These are phyloP conservation scores for Leucophenga montana DNA, from an alignment of 2,888 invertebrate genomes.

Conservation along the genomic window DNA sequence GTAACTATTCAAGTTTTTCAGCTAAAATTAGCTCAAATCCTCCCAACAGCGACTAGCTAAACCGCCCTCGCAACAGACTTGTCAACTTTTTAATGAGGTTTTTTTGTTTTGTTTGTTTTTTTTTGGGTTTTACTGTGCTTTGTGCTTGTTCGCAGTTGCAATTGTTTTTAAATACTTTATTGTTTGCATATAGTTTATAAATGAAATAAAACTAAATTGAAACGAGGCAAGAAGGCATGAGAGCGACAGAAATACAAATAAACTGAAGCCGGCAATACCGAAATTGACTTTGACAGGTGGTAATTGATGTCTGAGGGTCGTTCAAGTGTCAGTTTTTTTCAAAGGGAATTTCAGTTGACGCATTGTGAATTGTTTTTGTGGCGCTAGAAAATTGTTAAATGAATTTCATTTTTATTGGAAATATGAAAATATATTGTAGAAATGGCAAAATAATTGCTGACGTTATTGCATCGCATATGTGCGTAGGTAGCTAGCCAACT, in stretches of 20 bases:
- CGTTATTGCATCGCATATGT: background rate
- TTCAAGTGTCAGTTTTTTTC: slow-evolving; percentile 27
- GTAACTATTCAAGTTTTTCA: too few species aligned
- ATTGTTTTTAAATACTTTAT: background rate
- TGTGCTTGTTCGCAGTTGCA: slow-evolving; percentile 1
- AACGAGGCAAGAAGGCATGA: slow-evolving; percentile 2
- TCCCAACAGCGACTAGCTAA: too few species aligned
- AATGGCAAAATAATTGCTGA: slow-evolving; percentile 1
- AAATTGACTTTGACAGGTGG: slow-evolving; percentile 48
- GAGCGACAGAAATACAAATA: background rate
- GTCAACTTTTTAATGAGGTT: background rate
- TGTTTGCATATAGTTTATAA: background rate
- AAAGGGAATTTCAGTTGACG: background rate
- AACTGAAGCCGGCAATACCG: background rate
- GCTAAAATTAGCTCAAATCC: too few species aligned
- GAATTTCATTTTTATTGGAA: background rate
- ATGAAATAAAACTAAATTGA: slow-evolving; percentile 19
- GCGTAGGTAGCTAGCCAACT: background rate
- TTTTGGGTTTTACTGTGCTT: background rate
- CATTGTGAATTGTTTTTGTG: background rate
- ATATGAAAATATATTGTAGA: background rate
- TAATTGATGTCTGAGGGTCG: slow-evolving; percentile 55
- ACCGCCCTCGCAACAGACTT: too few species aligned
- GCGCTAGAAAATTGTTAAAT: background rate
- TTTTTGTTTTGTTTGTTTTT: background rate